phyloP scores from a whole-genome alignment of 2,113 vertebrate genomes.

The Vombatus ursinus region DNA sequence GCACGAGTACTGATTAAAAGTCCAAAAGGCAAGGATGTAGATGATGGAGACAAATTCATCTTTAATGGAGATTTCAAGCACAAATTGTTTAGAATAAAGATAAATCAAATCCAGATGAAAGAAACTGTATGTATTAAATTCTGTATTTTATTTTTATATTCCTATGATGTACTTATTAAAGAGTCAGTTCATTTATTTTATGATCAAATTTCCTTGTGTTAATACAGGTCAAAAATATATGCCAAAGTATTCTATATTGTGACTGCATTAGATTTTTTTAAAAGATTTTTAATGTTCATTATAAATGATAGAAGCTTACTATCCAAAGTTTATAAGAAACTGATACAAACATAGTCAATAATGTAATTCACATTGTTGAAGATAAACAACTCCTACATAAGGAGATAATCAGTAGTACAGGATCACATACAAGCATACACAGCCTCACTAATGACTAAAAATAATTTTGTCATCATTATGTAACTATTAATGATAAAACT shows the following conservation, averaged over 20 bases:
- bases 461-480: too few species aligned
- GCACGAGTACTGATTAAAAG: constrained; percentile 86
- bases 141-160: neutral
- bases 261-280: neutral
- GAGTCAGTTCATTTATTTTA: neutral
- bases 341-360: neutral
- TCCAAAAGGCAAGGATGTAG: constrained; percentile 88
- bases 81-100: constrained; percentile 90
- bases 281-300: neutral
- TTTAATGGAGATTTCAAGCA: constrained; percentile 89
- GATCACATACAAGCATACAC: neutral
- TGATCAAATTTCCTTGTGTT: neutral
- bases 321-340: neutral
- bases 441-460: too few species aligned
- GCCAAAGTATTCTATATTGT: neutral
- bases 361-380: neutral
- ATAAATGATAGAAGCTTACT: neutral
- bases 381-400: neutral
- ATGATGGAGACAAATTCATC: constrained; percentile 86
- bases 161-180: neutral
- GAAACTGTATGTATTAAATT: constrained; percentile 84
- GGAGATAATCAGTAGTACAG: neutral
- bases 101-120: constrained; percentile 92
- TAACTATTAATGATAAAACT: neutral
- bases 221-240: neutral